Evolutionary conservation across 2,797 vertebrate genomes (phyloP).

Genomic region (Ispidina lecontei): DNA sequence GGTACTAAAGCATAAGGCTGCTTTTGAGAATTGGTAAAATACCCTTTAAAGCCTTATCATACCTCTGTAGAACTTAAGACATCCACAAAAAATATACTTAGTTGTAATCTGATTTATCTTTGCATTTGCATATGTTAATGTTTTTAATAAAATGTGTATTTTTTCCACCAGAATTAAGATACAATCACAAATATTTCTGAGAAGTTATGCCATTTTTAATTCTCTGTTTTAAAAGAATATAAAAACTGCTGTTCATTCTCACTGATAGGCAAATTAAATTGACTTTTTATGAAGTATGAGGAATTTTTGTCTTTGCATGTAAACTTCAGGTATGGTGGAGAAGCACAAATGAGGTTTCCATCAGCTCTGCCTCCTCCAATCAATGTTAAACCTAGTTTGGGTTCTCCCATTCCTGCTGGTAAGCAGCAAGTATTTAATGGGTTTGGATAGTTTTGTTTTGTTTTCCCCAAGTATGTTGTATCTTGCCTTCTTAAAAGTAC

Average conservation of each 20-base stretch:
- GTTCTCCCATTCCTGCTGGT: constrained; percentile 84
- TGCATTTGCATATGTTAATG: background rate
- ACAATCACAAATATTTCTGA: background rate
- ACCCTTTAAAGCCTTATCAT: background rate
- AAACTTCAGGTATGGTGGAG: constrained; percentile 90
- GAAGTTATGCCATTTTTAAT: background rate
- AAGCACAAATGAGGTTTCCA: constrained; percentile 95
- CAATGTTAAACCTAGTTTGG: constrained; percentile 86
- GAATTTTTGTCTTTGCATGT: background rate
- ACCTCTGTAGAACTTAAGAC: background rate
- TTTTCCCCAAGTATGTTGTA: background rate
- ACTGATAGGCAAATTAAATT: background rate
- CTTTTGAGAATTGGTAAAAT: background rate
- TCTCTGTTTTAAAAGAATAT: background rate
- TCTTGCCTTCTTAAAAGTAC: background rate
- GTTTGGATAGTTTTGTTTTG: background rate
- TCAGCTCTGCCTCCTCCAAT: constrained; percentile 84
- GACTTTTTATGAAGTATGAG: background rate
- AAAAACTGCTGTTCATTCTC: background rate
- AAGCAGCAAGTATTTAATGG: constrained; percentile 33
- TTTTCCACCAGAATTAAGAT: background rate
- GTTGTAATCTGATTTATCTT: background rate
- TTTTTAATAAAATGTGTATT: background rate
- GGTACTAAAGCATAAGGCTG: background rate
- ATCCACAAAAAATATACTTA: background rate